Base-by-base conservation (phyloP, 2,888 invertebrate genomes). In the Cosmorhoe ocellata region DNA sequence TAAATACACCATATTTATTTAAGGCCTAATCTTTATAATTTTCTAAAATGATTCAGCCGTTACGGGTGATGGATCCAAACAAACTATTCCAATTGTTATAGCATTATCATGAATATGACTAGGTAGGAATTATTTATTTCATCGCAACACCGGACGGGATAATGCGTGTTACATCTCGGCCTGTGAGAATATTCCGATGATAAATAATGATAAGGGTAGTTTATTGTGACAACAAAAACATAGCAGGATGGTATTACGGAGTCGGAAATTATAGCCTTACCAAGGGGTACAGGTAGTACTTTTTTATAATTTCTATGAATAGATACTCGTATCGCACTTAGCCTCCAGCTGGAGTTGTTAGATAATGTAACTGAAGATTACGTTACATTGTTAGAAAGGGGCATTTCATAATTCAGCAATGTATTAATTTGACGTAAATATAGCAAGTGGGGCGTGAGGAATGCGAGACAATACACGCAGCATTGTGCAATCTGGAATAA, bases 401-500 rank as follows among this genome's bases (percentile, higher is more conserved):
- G n/a, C 34, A 39, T 44, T 48, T 48, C 52, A 40, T 43, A 52
- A 52, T 43, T 39, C 22, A 39, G 38, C 26, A 39, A 52, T 52
- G 43, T 47, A 50, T 46, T 47, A 54, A 55, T 56, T 58, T 54
- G 58, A 51, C 39, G 56, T 59, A 59, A 63, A 55, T 61, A 64
- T 56, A 48, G 62, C 55, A 66, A 60, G 58, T 51, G 59, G 48
- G 62, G 59, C 60, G 67, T 67, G 48, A 49, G 70, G 73, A 70
- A 80, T 72, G 72, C 65, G 41, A 56, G 62, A 62, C 67, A 63
- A 61, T 58, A 55, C 56, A 55, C 56, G 58, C 39, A 53, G 56
- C 61, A 68, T 75, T 76, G 71, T 74, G 76, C 67, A 76, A 75
- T 56, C 63, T 69, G 71, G 77, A 76, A 74, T 18, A 76, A 63